Evolutionary conservation across 1,140 invertebrate species (phyloP), one percentile per base, ranked within the genome.

Genomic region (Drusus annulatus): DNA sequence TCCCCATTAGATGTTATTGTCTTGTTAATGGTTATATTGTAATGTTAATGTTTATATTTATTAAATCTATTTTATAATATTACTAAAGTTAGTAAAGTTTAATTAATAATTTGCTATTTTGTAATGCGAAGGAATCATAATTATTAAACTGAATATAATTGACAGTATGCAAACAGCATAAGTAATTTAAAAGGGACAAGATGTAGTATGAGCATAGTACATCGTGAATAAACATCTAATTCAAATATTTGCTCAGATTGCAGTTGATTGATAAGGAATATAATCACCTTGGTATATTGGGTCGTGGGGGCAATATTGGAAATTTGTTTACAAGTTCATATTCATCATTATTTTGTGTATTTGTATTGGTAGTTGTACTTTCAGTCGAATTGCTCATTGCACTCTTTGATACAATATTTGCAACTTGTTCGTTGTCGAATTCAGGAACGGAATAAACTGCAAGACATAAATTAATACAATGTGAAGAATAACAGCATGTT

Each of bases 251-350:
- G 8, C 0, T 60, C 17, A 60, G 17, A 23, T 60, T 10, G 68
- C 23, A 15, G 82, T 76, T 45, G 36, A 76, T 45, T 45, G 25
- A 58, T 21, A 76, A n/a, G 76, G n/a, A 56, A 56, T 56, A 21
- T 56, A 31, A 68, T 36, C 28, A 90, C 88, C 88, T 89, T 13
- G 90, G 91, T 86, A 90, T 91, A 73, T 86, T 87, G 36, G 91
- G 91, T 80, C 92, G 84, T 8, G 91, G 90, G 21, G 92, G 92
- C 74, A 94, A 86, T 31, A 89, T 86, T 3, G 92, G 89, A 78
- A 90, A 89, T 25, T 92, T 90, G 36, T 89, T 91, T 80, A 95
- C 91, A 8, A 95, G 91, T 89, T 94, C 93, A 83, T 95, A 95
- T 78, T 94, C 93, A 52, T 93, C 93, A 23, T 89, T 88, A 69